phyloP scores from a whole-genome alignment of 2,113 vertebrate genomes.

The Scytalopus superciliaris region DNA sequence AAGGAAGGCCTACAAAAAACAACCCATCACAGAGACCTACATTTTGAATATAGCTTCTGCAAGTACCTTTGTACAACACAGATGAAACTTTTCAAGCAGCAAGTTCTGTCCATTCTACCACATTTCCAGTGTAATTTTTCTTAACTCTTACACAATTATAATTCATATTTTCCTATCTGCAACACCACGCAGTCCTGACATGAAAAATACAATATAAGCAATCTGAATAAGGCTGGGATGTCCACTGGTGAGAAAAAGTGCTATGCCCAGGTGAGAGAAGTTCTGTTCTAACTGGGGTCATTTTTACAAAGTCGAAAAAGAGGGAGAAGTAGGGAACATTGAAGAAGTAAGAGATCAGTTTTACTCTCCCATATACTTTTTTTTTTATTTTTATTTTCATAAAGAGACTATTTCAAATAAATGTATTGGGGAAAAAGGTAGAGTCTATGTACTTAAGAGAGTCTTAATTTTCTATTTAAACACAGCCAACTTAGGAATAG shows the following conservation, averaged over 20 bases:
- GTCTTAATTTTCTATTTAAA: background rate
- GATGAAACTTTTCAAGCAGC: background rate
- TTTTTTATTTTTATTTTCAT: no score
- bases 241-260: background rate
- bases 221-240: background rate
- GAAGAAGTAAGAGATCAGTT: background rate
- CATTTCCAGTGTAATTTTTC: constrained; percentile 24
- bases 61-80: background rate
- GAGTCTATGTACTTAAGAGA: background rate
- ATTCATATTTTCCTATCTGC: constrained; percentile 33
- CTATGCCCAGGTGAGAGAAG: background rate
- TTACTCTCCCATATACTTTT: background rate
- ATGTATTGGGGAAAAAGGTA: rapidly evolving
- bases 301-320: background rate
- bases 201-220: background rate
- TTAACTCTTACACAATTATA: background rate
- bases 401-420: background rate
- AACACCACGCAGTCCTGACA: background rate
- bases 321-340: background rate
- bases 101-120: background rate
- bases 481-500: background rate
- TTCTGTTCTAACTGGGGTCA: background rate
- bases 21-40: no score
- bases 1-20: no score
- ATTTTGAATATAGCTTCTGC: background rate